A percentile compares a stretch with the other conserved stretches of the same genome.
phyloP scores from a whole-genome alignment of 1,140 invertebrate species.

The Ips typographus region DNA sequence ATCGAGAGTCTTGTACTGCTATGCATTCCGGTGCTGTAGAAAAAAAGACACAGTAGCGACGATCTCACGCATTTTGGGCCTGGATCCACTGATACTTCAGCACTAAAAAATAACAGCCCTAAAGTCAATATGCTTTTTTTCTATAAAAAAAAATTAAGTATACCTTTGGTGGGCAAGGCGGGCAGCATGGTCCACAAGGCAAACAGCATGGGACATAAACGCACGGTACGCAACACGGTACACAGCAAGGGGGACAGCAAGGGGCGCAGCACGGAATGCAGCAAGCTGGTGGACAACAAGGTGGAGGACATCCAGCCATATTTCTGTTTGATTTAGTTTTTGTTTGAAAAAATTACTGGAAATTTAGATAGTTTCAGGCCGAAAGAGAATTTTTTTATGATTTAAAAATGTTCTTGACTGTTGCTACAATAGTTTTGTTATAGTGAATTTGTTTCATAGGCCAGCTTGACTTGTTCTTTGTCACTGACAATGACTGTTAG shows the following conservation, averaged over 20 bases:
- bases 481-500: no score
- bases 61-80: no score
- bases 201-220: conserved; percentile 18
- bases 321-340: conserved; percentile 13
- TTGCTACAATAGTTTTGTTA: conserved; percentile 22
- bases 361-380: conserved; percentile 28
- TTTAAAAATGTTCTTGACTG: conserved; percentile 5
- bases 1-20: no score
- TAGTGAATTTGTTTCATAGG: not conserved
- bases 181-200: conserved; percentile 12
- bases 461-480: not conserved
- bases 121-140: no score
- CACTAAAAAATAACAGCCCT: no score
- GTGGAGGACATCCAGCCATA: conserved; percentile 32
- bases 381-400: conserved; percentile 7
- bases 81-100: no score
- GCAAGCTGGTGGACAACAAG: conserved; percentile 33
- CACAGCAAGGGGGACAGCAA: conserved; percentile 22
- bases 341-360: conserved; percentile 16
- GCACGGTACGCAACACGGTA: conserved; percentile 27
- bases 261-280: conserved; percentile 38
- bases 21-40: no score
- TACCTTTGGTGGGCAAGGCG: not conserved
- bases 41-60: no score
- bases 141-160: no score